These are phyloP conservation scores for Rhombomys opimus DNA, from an alignment of 2,113 vertebrate species.

Conservation along the genomic window DNA sequence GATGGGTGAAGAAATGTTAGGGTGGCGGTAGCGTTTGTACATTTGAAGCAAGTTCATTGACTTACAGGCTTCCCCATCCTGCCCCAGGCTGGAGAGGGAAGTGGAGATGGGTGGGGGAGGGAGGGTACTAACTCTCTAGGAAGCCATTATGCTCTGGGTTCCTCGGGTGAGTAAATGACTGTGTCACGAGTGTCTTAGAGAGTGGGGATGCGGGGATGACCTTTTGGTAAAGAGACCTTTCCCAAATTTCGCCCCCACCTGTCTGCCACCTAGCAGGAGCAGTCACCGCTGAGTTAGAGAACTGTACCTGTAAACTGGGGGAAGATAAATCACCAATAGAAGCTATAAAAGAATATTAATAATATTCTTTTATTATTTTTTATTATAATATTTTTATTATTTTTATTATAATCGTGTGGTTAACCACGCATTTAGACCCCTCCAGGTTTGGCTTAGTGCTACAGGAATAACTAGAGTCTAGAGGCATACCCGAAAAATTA, in stretches of 20 bases:
- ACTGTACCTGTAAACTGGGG: neutral
- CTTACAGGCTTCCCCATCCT: neutral
- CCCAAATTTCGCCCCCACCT: neutral
- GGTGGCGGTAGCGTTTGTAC: neutral
- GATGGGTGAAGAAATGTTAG: neutral
- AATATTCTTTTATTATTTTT: neutral
- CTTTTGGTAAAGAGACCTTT: neutral
- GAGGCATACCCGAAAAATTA: neutral
- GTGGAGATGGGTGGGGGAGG: neutral
- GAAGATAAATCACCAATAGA: neutral
- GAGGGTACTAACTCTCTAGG: neutral
- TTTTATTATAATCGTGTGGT: too few species aligned
- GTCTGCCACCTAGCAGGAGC: neutral
- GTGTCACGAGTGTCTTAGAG: neutral
- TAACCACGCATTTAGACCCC: neutral
- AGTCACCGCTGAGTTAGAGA: neutral
- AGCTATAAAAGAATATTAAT: slow-evolving; percentile 46
- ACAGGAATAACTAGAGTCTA: neutral
- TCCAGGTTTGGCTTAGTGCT: neutral
- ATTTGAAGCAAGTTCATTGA: neutral
- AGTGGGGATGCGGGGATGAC: neutral
- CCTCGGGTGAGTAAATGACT: neutral
- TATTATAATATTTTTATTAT: too few species aligned
- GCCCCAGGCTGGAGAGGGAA: neutral
- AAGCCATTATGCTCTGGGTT: neutral